Evolutionary conservation across 2,113 vertebrate genomes (phyloP), one percentile per base, ranked within the genome.

Genomic region (Protobothrops flavoviridis): DNA sequence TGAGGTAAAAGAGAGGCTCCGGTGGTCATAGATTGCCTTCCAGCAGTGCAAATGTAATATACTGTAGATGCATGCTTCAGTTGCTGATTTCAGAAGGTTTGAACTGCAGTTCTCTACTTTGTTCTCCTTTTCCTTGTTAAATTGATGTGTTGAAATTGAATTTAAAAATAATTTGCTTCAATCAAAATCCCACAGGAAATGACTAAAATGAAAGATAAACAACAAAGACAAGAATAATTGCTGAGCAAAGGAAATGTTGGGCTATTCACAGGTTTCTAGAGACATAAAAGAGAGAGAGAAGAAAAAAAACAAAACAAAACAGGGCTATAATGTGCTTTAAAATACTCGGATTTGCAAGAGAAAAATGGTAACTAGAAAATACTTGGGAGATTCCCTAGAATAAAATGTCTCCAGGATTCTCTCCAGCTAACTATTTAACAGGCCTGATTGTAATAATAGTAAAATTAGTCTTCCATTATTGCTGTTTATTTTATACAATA

Each of bases 101-200:
- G 57, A 53, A 96, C n/a, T 92, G 9, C 95, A 95, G 91, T 95
- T 96, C 94, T 57, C 91, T 94, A 93, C 13, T 93, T 43, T 6
- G 21, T 94, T 96, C 89, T 86, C 92, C 85, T 90, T 90, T 64
- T 94, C 93, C 95, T 93, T 93, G 0, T 91, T 95, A 95, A 96
- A 93, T 4, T 93, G 87, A 91, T 96, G 91, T 91, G 92, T 95
- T 87, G 17, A 96, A 96, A 96, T 88, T 94, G 94, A 94, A 95
- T 97, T 96, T 96, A 91, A 55, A 93, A 93, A 94, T 94, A 94
- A 95, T 96, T 93, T 96, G 7, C 87, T 94, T 95, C 55, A 90
- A 64, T 92, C 86, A 90, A 81, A 90, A 95, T 94, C 92, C 64
- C 95, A 92, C 57, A 96, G 64, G 94, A 96, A 96, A 94, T 88